Evolutionary conservation across 1,140 invertebrate species (phyloP).

Genomic region (Cydia splendana): DNA sequence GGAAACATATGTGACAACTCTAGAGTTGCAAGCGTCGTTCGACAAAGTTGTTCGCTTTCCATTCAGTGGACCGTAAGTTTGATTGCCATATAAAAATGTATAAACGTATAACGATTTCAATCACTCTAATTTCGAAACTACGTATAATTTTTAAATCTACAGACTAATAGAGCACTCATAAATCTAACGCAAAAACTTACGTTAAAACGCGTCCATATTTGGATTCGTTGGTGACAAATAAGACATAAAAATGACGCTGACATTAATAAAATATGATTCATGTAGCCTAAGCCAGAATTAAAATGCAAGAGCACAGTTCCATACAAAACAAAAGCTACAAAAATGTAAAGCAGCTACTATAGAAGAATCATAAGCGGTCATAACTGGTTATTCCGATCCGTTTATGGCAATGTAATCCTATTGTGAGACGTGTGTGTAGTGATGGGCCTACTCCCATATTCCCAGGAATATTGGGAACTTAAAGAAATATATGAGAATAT

Average conservation of each 20-base stretch:
- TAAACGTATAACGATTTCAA: not conserved
- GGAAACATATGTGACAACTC: no score
- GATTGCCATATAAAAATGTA: not conserved
- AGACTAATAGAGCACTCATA: slow-evolving; percentile 4
- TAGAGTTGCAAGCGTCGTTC: no score
- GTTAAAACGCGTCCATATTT: slow-evolving; percentile 19
- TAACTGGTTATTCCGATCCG: slow-evolving; percentile 72
- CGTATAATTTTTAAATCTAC: not conserved
- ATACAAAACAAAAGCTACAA: slow-evolving; percentile 73
- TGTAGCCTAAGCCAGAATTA: slow-evolving; percentile 64
- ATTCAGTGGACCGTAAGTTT: not conserved
- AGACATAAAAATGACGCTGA: slow-evolving; percentile 9
- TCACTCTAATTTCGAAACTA: not conserved
- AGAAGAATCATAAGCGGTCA: slow-evolving; percentile 71
- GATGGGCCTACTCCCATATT: slow-evolving; percentile 7
- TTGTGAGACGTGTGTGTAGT: slow-evolving; percentile 58
- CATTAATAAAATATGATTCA: slow-evolving; percentile 32
- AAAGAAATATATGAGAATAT: not conserved
- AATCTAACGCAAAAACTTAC: slow-evolving; percentile 17
- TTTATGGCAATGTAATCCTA: slow-evolving; percentile 77
- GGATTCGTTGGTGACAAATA: slow-evolving; percentile 7
- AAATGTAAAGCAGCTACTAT: slow-evolving; percentile 68
- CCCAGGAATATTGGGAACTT: slow-evolving; percentile 7
- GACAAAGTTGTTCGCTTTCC: no score
- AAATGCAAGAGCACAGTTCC: slow-evolving; percentile 73